Evolutionary conservation across 2,797 vertebrate species (phyloP).

Genomic region (Falco concolor): DNA sequence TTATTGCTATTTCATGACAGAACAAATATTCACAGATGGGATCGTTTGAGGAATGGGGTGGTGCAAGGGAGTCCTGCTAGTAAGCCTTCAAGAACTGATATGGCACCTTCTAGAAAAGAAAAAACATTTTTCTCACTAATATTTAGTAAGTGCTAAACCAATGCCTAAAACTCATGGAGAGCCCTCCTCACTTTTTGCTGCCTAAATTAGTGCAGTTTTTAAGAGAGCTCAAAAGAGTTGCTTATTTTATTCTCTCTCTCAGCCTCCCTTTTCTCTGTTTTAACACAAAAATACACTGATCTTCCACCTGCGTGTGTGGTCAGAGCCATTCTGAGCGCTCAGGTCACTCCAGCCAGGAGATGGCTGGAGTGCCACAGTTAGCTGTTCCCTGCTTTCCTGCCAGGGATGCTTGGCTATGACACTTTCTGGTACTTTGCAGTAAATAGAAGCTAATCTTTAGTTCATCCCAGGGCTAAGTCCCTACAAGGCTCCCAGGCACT

Average conservation of each 20-base stretch:
- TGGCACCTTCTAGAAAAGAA: background rate
- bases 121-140: background rate
- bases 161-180: background rate
- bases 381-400: background rate
- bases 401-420: background rate
- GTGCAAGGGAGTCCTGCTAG: background rate
- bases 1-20: background rate
- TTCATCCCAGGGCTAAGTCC: background rate
- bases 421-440: background rate
- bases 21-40: background rate
- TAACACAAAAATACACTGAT: background rate
- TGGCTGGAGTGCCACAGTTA: background rate
- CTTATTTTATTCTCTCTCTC: background rate
- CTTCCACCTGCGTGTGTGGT: background rate
- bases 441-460: conserved; percentile 51
- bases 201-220: background rate
- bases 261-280: background rate
- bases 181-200: background rate
- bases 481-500: background rate
- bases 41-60: background rate
- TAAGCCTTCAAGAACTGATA: background rate
- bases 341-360: background rate
- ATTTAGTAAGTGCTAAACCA: background rate
- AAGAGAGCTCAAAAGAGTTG: background rate
- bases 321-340: background rate